Conservation (phyloP, 2,888 invertebrate genomes). For the Agrotis clavis region DNA sequence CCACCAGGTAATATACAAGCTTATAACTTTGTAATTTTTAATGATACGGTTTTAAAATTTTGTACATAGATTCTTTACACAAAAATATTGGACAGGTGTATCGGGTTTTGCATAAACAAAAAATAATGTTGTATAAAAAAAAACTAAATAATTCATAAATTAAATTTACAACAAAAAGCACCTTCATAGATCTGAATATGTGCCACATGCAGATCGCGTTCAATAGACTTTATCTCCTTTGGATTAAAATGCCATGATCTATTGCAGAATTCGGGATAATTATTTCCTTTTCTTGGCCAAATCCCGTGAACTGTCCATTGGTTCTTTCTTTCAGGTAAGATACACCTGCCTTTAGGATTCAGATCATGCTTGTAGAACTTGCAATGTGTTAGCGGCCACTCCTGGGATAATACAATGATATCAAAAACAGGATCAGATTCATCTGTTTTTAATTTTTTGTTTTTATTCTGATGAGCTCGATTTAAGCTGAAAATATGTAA, state of each 20-base stretch:
- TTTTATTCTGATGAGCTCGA: background rate
- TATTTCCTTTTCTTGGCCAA: slow-evolving; percentile 2
- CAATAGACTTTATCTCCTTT: slow-evolving; percentile 7
- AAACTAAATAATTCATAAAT: no score
- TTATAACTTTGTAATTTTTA: no score
- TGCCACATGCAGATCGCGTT: background rate
- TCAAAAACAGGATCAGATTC: background rate
- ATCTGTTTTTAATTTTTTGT: background rate
- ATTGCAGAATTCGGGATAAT: slow-evolving; percentile 13
- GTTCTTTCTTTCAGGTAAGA: background rate
- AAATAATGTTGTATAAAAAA: no score
- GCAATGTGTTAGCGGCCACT: slow-evolving; percentile 10
- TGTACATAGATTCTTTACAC: no score
- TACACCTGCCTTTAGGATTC: background rate
- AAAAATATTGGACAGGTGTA: no score
- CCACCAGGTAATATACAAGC: no score
- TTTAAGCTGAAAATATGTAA: slow-evolving; percentile 3
- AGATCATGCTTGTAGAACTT: background rate
- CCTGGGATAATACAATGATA: slow-evolving; percentile 1
- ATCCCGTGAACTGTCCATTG: slow-evolving; percentile 4
- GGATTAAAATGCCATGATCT: background rate
- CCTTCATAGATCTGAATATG: slow-evolving; percentile 16
- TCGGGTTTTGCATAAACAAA: no score
- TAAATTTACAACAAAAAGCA: background rate
- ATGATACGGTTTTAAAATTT: no score